These are phyloP conservation scores for Percopsis transmontana DNA, from an alignment of 2,113 vertebrate species.

Conservation along the genomic window DNA sequence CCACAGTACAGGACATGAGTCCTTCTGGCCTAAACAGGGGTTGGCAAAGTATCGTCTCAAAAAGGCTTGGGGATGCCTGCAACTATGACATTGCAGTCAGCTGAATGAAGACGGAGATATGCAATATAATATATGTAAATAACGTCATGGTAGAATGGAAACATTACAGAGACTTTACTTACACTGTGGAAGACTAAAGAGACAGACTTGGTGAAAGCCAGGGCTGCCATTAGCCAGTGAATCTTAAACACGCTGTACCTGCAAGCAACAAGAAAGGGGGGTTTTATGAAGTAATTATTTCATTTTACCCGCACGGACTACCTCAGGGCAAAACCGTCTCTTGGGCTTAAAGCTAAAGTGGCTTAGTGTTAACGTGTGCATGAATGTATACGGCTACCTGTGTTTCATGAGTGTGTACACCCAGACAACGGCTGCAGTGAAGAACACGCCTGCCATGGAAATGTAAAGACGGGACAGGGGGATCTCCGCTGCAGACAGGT, in stretches of 20 bases:
- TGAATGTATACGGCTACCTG: conserved; percentile 67
- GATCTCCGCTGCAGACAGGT: conserved; percentile 81
- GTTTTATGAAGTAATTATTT: too few species aligned
- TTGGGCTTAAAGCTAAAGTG: too few species aligned
- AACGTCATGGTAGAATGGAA: background rate
- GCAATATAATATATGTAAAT: too few species aligned
- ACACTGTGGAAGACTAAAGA: conserved; percentile 87
- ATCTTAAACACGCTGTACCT: conserved; percentile 89
- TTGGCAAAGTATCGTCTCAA: too few species aligned
- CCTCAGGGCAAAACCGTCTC: too few species aligned
- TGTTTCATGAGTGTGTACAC: conserved; percentile 83
- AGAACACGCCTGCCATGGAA: conserved; percentile 81
- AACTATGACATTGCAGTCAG: too few species aligned
- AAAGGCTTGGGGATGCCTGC: too few species aligned
- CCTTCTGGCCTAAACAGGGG: too few species aligned
- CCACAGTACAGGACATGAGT: too few species aligned
- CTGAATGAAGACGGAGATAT: too few species aligned
- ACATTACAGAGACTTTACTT: conserved; percentile 49
- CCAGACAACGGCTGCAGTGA: conserved; percentile 79
- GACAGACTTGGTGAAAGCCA: conserved; percentile 83
- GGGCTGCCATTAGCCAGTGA: conserved; percentile 88
- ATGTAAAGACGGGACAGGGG: conserved; percentile 85
- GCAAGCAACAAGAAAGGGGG: conserved; percentile 4
- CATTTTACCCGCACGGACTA: too few species aligned
- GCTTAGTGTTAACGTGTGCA: too few species aligned